Evolutionary conservation across 2,797 vertebrate genomes (phyloP).

Genomic region (Sitta carolinensis): DNA sequence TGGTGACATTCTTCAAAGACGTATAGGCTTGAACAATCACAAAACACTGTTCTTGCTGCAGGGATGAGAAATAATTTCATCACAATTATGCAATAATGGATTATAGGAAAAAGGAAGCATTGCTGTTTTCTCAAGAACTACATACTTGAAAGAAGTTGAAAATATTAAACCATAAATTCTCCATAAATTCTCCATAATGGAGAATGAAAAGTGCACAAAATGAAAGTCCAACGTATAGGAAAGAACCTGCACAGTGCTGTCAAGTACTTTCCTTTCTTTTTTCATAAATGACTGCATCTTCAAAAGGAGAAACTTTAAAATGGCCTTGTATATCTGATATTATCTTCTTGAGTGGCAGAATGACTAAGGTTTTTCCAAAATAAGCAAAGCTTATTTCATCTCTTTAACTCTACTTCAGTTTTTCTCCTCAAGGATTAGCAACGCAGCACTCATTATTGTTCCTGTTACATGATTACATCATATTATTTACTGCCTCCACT

Average conservation of each 20-base stretch:
- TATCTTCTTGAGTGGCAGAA: not conserved
- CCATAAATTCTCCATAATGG: too few relatives aligned
- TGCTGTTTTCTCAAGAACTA: not conserved
- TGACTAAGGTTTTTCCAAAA: not conserved
- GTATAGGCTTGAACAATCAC: not conserved
- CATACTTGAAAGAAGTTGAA: not conserved
- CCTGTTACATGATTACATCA: not conserved
- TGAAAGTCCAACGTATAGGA: not conserved
- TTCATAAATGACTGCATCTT: not conserved
- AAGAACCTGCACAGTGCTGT: not conserved
- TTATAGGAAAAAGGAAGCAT: not conserved
- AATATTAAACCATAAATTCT: not conserved
- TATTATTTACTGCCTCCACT: not conserved
- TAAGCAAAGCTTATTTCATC: not conserved
- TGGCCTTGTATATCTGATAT: not conserved
- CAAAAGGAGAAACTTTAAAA: not conserved
- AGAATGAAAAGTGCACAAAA: not conserved
- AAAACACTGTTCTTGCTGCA: not conserved
- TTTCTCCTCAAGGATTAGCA: not conserved
- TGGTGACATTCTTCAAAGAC: not conserved
- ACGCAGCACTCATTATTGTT: not conserved
- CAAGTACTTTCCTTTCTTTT: not conserved
- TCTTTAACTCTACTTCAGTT: not conserved
- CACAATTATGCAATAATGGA: not conserved
- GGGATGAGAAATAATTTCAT: constrained; percentile 12